A percentile compares a stretch with the other conserved stretches of the same genome.
Conservation (phyloP, 2,888 invertebrate species). For the Pemphredon lugubris region DNA sequence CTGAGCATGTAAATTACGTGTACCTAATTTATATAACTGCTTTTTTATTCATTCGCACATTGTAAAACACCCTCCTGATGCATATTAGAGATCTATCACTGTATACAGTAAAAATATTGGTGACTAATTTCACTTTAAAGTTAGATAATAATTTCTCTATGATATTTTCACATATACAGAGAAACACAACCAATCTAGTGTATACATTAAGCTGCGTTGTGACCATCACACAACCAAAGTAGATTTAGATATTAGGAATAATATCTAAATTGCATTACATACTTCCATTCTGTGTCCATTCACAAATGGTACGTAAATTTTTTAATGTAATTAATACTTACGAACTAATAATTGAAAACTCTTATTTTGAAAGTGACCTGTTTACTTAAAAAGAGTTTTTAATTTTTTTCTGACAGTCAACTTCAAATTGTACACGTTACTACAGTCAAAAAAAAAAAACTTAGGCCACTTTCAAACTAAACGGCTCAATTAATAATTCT, state of each 20-base stretch:
- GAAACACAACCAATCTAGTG: too few species aligned
- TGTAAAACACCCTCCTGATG: background rate
- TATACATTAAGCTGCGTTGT: too few species aligned
- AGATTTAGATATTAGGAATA: too few species aligned
- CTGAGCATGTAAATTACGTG: too few species aligned
- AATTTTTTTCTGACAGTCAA: background rate
- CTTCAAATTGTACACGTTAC: too few species aligned
- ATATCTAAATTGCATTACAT: slow-evolving; percentile 11
- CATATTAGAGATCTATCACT: slow-evolving; percentile 7
- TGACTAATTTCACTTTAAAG: too few species aligned
- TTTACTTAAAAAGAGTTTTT: background rate
- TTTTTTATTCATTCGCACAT: slow-evolving; percentile 5
- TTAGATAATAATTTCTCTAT: too few species aligned
- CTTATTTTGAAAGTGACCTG: background rate
- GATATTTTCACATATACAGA: too few species aligned
- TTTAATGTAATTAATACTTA: background rate
- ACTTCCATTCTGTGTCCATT: slow-evolving; percentile 5
- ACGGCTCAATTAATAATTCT: too few species aligned
- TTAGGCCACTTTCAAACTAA: too few species aligned
- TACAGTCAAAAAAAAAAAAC: too few species aligned
- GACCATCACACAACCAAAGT: slow-evolving; percentile 19
- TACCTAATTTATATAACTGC: too few species aligned
- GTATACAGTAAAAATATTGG: slow-evolving; percentile 35
- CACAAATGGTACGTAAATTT: background rate
- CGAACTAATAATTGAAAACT: background rate